Base-by-base conservation (phyloP, 2,888 invertebrate species). In the Belgica antarctica region DNA sequence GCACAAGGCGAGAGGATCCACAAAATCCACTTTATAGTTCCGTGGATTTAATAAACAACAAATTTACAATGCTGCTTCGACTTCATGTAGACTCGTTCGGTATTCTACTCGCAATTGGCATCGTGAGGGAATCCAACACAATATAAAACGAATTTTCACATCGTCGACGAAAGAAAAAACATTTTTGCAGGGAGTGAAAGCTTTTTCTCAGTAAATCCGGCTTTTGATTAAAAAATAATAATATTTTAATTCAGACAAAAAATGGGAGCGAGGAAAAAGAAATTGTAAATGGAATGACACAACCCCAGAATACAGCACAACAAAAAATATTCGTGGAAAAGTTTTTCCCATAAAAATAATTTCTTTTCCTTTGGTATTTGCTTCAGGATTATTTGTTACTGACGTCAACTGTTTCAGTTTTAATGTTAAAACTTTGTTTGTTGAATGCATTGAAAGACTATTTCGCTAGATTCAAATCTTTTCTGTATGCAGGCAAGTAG, bases 151-250 rank as follows among this genome's bases (percentile, higher is more conserved):
- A 7, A 22, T 52, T 52, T 52, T 19, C 22, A 22, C 5, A 5
- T 52, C 17, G n/a, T n/a, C n/a, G n/a, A n/a, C n/a, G n/a, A n/a
- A n/a, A n/a, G n/a, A n/a, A n/a, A n/a, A n/a, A n/a, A n/a, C 22
- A 8, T 17, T 52, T 17, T 22, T 52, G 19, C 5, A 22, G 19
- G n/a, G 27, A 61, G 61, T 5, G 28, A 24, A n/a, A 61, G n/a
- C 10, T 15, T 61, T 61, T 2, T 61, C 25, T n/a, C 52, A 15
- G 17, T 22, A 62, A 62, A 62, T 62, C 62, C 62, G 62, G 62
- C 62, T 62, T 62, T 62, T 62, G 62, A 62, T 62, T 34, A 62
- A 62, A 62, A 62, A 62, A 62, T 62, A 62, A 62, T 62, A 62
- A 62, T 62, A 34, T 62, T 62, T 62, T 62, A 62, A 62, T 62